These are phyloP conservation scores for Agrotis puta DNA, from an alignment of 2,888 invertebrate species.

Conservation along the genomic window DNA sequence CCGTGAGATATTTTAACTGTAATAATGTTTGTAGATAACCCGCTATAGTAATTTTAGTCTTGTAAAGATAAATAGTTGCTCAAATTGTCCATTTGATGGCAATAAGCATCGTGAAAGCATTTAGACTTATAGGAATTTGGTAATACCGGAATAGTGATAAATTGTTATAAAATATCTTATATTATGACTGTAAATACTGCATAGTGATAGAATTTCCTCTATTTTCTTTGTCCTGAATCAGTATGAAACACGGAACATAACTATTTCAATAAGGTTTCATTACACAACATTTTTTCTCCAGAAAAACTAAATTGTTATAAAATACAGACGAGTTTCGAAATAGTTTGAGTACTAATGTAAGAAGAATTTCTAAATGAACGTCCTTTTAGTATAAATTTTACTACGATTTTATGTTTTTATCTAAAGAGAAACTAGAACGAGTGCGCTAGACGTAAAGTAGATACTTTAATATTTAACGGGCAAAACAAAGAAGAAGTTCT, in stretches of 20 bases:
- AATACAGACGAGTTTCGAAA: not conserved
- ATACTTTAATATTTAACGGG: too few species aligned
- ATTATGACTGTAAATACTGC: slow-evolving; percentile 44
- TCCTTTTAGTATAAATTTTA: not conserved
- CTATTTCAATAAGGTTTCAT: slow-evolving; percentile 4
- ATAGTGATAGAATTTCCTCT: slow-evolving; percentile 25
- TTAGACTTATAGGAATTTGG: slow-evolving; percentile 35
- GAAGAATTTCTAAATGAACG: not conserved
- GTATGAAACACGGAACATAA: too few species aligned
- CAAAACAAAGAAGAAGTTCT: too few species aligned
- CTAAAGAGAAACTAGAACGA: too few species aligned
- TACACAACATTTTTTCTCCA: not conserved
- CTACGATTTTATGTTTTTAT: not conserved
- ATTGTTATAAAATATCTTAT: slow-evolving; percentile 35
- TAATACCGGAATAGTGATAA: slow-evolving; percentile 29
- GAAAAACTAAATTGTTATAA: not conserved
- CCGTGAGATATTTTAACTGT: slow-evolving; percentile 14
- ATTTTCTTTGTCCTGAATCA: slow-evolving; percentile 11
- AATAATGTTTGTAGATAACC: slow-evolving; percentile 45
- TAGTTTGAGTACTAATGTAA: not conserved
- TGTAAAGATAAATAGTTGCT: slow-evolving; percentile 67
- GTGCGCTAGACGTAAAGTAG: too few species aligned
- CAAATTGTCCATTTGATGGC: slow-evolving; percentile 72
- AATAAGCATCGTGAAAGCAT: slow-evolving; percentile 65
- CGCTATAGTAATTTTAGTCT: slow-evolving; percentile 11